These are phyloP conservation scores for Crambe crambe DNA, from an alignment of 37 sponge, comb jelly and placozoan species.

Conservation along the genomic window DNA sequence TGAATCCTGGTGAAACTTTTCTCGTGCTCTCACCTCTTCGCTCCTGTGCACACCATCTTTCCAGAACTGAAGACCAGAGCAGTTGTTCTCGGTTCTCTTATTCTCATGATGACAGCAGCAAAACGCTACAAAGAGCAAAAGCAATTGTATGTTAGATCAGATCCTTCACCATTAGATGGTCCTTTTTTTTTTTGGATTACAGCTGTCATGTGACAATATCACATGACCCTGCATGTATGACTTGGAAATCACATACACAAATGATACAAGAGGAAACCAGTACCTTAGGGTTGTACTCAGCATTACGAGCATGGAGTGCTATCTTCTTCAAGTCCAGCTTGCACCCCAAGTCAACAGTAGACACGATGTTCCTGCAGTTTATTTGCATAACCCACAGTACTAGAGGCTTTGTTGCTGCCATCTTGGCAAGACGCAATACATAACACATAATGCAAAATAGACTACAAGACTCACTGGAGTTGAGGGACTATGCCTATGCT, in stretches of 20 bases:
- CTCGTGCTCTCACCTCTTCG: constrained; percentile 76
- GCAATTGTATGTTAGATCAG: no score
- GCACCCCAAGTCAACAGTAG: constrained; percentile 96
- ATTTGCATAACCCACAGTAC: background rate
- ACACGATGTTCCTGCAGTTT: constrained; percentile 90
- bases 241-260: background rate
- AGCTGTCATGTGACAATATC: no score
- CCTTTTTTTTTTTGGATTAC: no score
- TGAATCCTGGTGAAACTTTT: background rate
- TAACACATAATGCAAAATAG: background rate
- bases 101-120: constrained; percentile 99
- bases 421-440: no score
- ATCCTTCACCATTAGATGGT: no score
- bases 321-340: constrained; percentile 94
- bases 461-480: constrained; percentile 61
- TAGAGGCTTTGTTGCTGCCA: no score
- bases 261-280: no score
- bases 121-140: constrained; percentile 74
- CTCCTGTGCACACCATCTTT: constrained; percentile 99
- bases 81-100: constrained; percentile 97
- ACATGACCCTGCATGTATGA: no score
- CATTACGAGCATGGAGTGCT: constrained; percentile 97
- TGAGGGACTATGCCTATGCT: constrained; percentile 76
- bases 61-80: constrained; percentile 99
- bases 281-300: constrained; percentile 99